Base-by-base conservation (phyloP, 2,113 vertebrate genomes). In the Odobenus rosmarus region DNA sequence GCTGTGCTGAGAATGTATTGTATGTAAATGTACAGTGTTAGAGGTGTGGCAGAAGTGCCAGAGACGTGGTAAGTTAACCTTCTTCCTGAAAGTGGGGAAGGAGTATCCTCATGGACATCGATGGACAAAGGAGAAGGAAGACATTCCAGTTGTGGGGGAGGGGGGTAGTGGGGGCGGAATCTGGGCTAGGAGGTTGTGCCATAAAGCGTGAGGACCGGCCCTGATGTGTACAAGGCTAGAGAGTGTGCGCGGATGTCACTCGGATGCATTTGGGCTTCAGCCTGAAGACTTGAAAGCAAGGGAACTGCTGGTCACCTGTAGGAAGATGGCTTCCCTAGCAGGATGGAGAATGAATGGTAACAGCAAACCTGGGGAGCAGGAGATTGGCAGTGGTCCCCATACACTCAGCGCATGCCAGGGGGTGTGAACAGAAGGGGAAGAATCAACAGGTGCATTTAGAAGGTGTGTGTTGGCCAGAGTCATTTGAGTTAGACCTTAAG, bases 391-490 rank as follows among this genome's bases (percentile, higher is more conserved):
- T 16, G 4, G 1, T 53, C 53, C 2, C 16, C 10, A 12, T 36
- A 31, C 8, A 4, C 3, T 31, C n/a, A 69, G 72, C 4, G 3
- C 3, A 0, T 26, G 62, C 19, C 5, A 3, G 0, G 7, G 36
- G 16, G 7, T 14, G 2, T 53, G 28, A 28, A 51, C 0, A 28
- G 36, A 80, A 15, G 7, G 76, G 42, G 7, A 24, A 21, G 88
- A 16, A 51, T 59, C 31, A 55, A 14, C 6, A n/a, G 6, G 2
- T 74, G 51, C 39, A 23, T 67, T 81, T 39, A 33, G 33, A 57
- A 91, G 62, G 81, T 8, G 3, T 23, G 2, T 59, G 7, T 31
- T 46, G 88, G 64, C 33, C 57, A 46, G 83, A 55, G 8, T 51
- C 39, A 67, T 42, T 74, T 53, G 39, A 81, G 11, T 21, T 14